These are phyloP conservation scores for Macropis europaea DNA, from an alignment of 2,888 invertebrate genomes.

Conservation along the genomic window DNA sequence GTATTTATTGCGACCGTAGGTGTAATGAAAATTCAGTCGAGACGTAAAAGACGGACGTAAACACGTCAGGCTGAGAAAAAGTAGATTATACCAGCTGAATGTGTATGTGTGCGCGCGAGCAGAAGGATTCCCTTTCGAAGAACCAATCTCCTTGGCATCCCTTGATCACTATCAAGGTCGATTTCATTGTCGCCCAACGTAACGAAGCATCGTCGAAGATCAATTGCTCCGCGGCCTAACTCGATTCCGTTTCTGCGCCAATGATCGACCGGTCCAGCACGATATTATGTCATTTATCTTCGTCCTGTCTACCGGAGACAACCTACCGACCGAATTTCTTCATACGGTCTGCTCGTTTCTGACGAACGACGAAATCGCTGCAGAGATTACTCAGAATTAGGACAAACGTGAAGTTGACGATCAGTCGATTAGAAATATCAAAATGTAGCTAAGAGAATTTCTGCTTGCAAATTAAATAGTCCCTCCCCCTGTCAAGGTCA, in stretches of 20 bases:
- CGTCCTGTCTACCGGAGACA: conserved; percentile 64
- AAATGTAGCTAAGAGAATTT: too few relatives aligned
- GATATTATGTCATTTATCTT: conserved; percentile 79
- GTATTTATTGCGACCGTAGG: not conserved
- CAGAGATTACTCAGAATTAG: too few relatives aligned
- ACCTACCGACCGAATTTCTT: conserved; percentile 54
- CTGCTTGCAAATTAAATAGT: too few relatives aligned
- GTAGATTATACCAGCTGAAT: conserved; percentile 46
- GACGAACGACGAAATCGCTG: too few relatives aligned
- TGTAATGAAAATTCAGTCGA: conserved; percentile 58
- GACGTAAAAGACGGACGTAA: conserved; percentile 42
- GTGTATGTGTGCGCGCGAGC: not conserved
- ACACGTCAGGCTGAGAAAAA: conserved; percentile 49
- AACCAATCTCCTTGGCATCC: conserved; percentile 68
- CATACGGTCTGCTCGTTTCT: conserved; percentile 61
- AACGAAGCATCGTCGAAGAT: conserved; percentile 72
- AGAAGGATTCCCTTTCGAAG: not conserved
- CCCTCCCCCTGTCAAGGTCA: too few relatives aligned
- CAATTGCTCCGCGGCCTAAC: conserved; percentile 70
- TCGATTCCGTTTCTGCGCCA: conserved; percentile 74
- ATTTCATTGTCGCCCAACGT: conserved; percentile 71
- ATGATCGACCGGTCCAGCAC: conserved; percentile 71
- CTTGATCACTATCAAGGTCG: conserved; percentile 66
- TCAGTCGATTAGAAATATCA: too few relatives aligned
- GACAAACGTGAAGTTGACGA: too few relatives aligned